phyloP scores from a whole-genome alignment of 1,140 invertebrate genomes.

The Bathynomus jamesi region DNA sequence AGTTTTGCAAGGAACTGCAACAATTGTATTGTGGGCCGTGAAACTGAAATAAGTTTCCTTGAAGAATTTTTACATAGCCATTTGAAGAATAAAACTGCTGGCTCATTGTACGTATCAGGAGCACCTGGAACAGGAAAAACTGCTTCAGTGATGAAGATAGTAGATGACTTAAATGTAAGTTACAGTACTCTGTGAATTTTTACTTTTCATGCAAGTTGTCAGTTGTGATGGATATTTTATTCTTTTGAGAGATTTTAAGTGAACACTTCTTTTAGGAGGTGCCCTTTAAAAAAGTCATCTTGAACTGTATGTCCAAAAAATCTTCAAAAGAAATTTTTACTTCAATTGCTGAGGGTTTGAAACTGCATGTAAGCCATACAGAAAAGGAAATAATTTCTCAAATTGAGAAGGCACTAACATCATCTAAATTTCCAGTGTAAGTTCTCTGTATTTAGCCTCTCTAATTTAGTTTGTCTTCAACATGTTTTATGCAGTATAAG shows the following conservation, averaged over 20 bases:
- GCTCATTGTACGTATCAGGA: conserved; percentile 84
- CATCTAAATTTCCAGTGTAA: conserved; percentile 38
- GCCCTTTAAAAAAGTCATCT: conserved; percentile 55
- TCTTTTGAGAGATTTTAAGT: too few relatives aligned
- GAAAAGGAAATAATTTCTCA: conserved; percentile 18
- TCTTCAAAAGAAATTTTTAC: conserved; percentile 61
- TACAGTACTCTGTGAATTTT: too few relatives aligned
- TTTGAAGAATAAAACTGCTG: conserved; percentile 53
- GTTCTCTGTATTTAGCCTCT: not conserved
- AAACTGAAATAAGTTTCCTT: not conserved
- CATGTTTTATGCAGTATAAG: not conserved
- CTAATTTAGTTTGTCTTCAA: not conserved
- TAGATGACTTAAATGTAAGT: conserved; percentile 44
- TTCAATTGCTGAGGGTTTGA: conserved; percentile 41
- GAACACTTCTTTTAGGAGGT: too few relatives aligned
- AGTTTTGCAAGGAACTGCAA: not conserved
- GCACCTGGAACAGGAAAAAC: conserved; percentile 96
- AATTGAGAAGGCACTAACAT: conserved; percentile 38
- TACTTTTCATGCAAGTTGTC: too few relatives aligned
- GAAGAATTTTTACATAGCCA: not conserved
- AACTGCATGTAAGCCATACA: not conserved
- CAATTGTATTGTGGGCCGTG: not conserved
- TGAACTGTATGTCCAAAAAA: conserved; percentile 75
- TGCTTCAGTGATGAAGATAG: conserved; percentile 65
- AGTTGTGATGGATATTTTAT: too few relatives aligned